phyloP scores from a whole-genome alignment of 1,140 invertebrate genomes.

The Kradibia gibbosae region DNA sequence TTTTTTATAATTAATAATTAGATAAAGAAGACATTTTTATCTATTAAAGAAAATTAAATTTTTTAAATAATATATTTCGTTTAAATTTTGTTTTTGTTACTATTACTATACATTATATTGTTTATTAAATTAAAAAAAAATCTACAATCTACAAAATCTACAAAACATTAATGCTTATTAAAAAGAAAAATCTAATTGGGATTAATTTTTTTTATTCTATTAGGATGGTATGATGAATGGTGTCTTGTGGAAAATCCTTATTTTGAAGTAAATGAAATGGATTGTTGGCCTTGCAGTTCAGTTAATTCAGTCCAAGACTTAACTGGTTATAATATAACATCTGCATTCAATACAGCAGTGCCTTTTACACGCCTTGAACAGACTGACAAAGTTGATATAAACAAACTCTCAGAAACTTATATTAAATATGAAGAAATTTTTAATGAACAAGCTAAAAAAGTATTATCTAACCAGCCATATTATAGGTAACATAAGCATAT shows the following conservation, averaged over 20 bases:
- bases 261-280: conserved; percentile 80
- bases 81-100: too few relatives aligned
- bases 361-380: conserved; percentile 62
- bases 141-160: too few relatives aligned
- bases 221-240: conserved; percentile 85
- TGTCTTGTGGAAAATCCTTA: conserved; percentile 85
- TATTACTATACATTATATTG: too few relatives aligned
- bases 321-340: conserved; percentile 64
- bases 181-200: too few relatives aligned
- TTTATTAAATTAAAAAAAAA: not conserved
- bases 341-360: conserved; percentile 63
- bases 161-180: too few relatives aligned
- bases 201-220: not conserved
- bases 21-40: too few relatives aligned
- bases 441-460: conserved; percentile 73
- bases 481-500: conserved; percentile 54
- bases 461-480: conserved; percentile 72
- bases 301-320: conserved; percentile 76
- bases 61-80: too few relatives aligned
- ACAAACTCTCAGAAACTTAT: conserved; percentile 71
- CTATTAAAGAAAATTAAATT: too few relatives aligned
- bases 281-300: conserved; percentile 83
- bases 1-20: conserved; percentile 14
- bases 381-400: conserved; percentile 55
- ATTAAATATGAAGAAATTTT: conserved; percentile 69